Conservation (phyloP, 2,888 invertebrate genomes). For the Heteropelma amictum region DNA sequence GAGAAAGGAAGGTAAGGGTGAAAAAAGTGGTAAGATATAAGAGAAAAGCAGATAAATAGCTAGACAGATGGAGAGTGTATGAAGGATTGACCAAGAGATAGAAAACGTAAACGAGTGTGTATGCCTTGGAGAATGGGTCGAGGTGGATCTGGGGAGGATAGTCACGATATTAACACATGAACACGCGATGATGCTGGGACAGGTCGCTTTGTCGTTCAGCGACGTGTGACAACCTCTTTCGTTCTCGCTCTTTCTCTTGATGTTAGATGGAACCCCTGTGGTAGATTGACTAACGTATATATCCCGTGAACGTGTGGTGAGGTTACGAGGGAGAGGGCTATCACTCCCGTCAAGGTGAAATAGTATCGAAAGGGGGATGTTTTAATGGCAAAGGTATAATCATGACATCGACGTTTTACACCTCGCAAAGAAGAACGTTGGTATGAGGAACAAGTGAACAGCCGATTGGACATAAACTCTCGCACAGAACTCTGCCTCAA, state of each 20-base stretch:
- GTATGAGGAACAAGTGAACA: slow-evolving; percentile 27
- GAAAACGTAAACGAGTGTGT: slow-evolving; percentile 23
- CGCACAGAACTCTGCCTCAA: slow-evolving; percentile 9
- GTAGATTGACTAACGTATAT: slow-evolving; percentile 7
- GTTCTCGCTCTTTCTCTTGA: slow-evolving; percentile 41
- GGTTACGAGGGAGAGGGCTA: not conserved
- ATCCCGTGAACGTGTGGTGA: slow-evolving; percentile 38
- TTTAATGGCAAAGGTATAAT: slow-evolving; percentile 68
- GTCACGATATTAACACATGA: slow-evolving; percentile 72
- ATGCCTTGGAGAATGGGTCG: slow-evolving; percentile 7
- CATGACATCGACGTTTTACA: slow-evolving; percentile 18
- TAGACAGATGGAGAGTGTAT: slow-evolving; percentile 1
- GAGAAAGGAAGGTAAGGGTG: slow-evolving; percentile 18
- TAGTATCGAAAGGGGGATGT: slow-evolving; percentile 74
- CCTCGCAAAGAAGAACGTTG: slow-evolving; percentile 56
- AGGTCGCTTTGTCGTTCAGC: slow-evolving; percentile 72
- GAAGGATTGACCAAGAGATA: slow-evolving; percentile 24
- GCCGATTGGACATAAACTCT: slow-evolving; percentile 16
- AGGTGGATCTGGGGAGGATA: slow-evolving; percentile 55
- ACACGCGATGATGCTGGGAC: slow-evolving; percentile 63
- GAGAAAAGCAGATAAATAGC: slow-evolving; percentile 15
- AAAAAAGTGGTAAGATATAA: no score
- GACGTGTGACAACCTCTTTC: slow-evolving; percentile 72
- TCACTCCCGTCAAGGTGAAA: slow-evolving; percentile 69
- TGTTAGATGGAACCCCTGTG: slow-evolving; percentile 33